Evolutionary conservation across 1,140 invertebrate genomes (phyloP).

Genomic region (Zelostemma sp.): DNA sequence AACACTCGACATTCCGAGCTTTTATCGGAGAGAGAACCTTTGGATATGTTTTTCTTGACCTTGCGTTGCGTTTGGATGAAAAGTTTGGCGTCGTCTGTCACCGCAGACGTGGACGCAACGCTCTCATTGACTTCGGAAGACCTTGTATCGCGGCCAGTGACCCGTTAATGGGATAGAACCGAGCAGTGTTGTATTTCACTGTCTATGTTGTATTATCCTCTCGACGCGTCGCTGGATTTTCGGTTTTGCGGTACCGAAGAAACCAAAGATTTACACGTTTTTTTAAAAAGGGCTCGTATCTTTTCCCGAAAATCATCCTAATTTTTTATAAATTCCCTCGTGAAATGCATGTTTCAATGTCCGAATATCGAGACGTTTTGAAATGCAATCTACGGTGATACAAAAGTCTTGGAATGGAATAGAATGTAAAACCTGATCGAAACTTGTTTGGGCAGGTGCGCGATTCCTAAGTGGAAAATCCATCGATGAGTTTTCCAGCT

Average conservation of each 20-base stretch:
- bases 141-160: conserved; percentile 54
- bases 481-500: no score
- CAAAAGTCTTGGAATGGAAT: conserved; percentile 1
- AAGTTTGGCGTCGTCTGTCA: conserved; percentile 38
- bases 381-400: no score
- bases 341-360: no score
- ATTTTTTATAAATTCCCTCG: no score
- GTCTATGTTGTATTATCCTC: conserved; percentile 41
- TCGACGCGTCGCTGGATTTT: conserved; percentile 19
- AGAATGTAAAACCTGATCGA: conserved; percentile 3
- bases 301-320: no score
- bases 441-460: conserved; percentile 45
- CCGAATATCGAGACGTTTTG: no score
- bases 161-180: conserved; percentile 50
- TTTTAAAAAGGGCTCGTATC: no score
- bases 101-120: conserved; percentile 32
- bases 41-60: not conserved
- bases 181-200: conserved; percentile 41
- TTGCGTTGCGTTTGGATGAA: no score
- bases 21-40: no score
- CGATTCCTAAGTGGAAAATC: conserved; percentile 41
- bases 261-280: no score
- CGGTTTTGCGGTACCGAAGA: conserved; percentile 14
- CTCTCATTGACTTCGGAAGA: conserved; percentile 53
- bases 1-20: no score